Conservation (phyloP, 2,888 invertebrate genomes). For the Junonia oenone region DNA sequence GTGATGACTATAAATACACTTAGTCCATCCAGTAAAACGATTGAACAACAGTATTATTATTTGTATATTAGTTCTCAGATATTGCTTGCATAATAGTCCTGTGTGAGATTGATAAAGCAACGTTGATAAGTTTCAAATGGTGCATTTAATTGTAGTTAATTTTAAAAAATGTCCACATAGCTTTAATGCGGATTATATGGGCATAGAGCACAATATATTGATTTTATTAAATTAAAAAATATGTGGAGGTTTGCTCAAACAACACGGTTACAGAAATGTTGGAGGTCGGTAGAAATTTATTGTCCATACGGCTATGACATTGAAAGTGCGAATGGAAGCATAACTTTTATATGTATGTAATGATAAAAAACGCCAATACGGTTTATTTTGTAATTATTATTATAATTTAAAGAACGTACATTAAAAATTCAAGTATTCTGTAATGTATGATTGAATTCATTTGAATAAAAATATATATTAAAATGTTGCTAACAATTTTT, state of each 20-base stretch:
- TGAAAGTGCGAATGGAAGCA: conserved; percentile 55
- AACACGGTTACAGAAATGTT: conserved; percentile 32
- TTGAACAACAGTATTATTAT: conserved; percentile 52
- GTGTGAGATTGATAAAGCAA: conserved; percentile 42
- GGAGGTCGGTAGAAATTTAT: conserved; percentile 45
- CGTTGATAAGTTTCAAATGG: conserved; percentile 57
- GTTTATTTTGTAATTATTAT: conserved; percentile 78
- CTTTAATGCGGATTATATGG: conserved; percentile 64
- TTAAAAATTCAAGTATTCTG: conserved; percentile 73
- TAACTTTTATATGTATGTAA: conserved; percentile 61
- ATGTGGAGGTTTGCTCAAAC: conserved; percentile 65
- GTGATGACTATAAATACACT: conserved; percentile 22
- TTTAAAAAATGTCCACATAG: conserved; percentile 66
- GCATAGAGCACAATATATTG: conserved; percentile 57
- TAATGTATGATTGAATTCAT: conserved; percentile 78
- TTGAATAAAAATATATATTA: conserved; percentile 81
- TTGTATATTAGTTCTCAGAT: conserved; percentile 40
- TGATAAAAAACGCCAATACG: conserved; percentile 68
- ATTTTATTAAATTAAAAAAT: conserved; percentile 30
- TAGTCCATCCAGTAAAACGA: conserved; percentile 45
- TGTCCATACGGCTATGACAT: conserved; percentile 61
- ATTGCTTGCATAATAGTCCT: conserved; percentile 64
- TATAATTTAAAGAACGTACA: conserved; percentile 75
- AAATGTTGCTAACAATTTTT: conserved; percentile 75
- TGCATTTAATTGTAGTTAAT: conserved; percentile 77